Evolutionary conservation across 2,888 invertebrate genomes (phyloP).

Genomic region (Amphipoea oculea): DNA sequence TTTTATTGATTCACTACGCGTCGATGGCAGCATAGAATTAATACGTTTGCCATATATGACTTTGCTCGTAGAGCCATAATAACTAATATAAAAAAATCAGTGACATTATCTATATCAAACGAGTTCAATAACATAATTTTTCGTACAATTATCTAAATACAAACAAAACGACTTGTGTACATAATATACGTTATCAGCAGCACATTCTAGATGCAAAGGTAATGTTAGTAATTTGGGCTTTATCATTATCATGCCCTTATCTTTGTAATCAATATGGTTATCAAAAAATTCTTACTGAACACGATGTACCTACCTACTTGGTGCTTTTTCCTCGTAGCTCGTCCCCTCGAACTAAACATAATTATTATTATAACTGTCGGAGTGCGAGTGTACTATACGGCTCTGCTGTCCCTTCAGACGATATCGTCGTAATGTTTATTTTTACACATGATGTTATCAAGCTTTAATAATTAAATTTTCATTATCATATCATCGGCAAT

Average conservation of each 20-base stretch:
- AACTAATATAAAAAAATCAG: slow-evolving; percentile 9
- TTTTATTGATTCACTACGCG: not conserved
- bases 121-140: slow-evolving; percentile 48
- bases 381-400: not conserved
- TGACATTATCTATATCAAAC: slow-evolving; percentile 17
- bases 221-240: slow-evolving; percentile 71
- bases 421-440: too few species aligned
- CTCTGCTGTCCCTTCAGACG: not conserved
- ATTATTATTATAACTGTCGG: not conserved
- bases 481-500: not conserved
- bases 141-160: slow-evolving; percentile 62
- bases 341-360: not conserved
- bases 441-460: not conserved
- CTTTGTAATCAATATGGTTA: slow-evolving; percentile 70
- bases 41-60: not conserved
- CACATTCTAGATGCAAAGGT: slow-evolving; percentile 67
- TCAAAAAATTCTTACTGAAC: slow-evolving; percentile 51
- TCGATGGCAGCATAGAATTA: not conserved
- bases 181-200: slow-evolving; percentile 64
- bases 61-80: not conserved
- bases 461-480: not conserved
- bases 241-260: slow-evolving; percentile 64
- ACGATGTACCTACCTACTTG: slow-evolving; percentile 2
- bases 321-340: not conserved
- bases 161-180: slow-evolving; percentile 64